phyloP scores from a whole-genome alignment of 2,888 invertebrate species.

The Caenorhabditis sp. region DNA sequence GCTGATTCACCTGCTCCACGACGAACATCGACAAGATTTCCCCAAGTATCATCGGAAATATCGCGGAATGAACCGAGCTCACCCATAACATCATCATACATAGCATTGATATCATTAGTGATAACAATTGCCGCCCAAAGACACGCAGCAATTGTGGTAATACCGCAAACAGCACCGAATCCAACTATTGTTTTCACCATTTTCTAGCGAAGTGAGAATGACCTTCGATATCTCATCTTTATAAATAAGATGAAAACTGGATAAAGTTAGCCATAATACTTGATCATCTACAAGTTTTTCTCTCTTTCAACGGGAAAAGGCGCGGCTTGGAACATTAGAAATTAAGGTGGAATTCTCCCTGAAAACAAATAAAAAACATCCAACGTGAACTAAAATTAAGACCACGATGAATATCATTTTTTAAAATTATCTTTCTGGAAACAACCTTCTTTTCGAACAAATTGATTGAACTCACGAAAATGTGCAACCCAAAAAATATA shows the following conservation, averaged over 20 bases:
- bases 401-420: too few species aligned
- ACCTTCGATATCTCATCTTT: not conserved
- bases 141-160: conserved; percentile 47
- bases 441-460: too few species aligned
- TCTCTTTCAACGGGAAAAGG: not conserved
- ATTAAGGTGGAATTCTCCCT: too few species aligned
- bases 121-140: conserved; percentile 57
- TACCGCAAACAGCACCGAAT: conserved; percentile 55
- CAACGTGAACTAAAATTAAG: too few species aligned
- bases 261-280: not conserved
- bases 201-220: conserved; percentile 5
- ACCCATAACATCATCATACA: conserved; percentile 61
- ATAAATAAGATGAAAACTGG: not conserved
- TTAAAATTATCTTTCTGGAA: too few species aligned
- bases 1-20: conserved; percentile 47
- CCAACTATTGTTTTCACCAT: conserved; percentile 56
- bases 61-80: conserved; percentile 52
- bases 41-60: conserved; percentile 60
- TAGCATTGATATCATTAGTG: conserved; percentile 57
- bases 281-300: not conserved
- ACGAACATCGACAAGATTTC: conserved; percentile 49
- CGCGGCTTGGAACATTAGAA: not conserved
- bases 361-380: too few species aligned
- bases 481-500: too few species aligned
- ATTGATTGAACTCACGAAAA: too few species aligned